Percentiles rank a stretch among this genome's conserved stretches.
Evolutionary conservation across 2,888 invertebrate species (phyloP).

Genomic region (Acleris sparsana): DNA sequence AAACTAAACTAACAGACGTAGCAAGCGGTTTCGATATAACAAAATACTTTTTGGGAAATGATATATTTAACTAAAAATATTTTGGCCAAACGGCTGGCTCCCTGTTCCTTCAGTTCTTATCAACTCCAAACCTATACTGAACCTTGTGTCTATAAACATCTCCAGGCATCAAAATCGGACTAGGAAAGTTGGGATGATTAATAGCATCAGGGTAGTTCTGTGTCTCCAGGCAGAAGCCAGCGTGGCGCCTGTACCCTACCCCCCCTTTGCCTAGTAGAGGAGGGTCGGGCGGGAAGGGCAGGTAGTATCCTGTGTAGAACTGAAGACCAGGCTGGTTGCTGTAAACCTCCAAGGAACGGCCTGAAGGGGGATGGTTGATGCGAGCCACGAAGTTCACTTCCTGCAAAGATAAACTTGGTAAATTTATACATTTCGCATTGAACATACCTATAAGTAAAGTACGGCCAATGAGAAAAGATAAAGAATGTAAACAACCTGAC

Average conservation of each 20-base stretch:
- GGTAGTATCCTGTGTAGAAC: conserved; percentile 91
- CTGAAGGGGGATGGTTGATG: conserved; percentile 86
- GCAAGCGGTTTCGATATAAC: too few species aligned
- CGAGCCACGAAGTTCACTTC: conserved; percentile 65
- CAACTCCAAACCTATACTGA: conserved; percentile 7
- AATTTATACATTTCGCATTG: too few species aligned
- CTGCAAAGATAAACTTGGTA: too few species aligned
- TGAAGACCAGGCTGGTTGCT: conserved; percentile 96
- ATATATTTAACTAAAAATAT: too few species aligned
- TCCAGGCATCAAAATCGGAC: conserved; percentile 11
- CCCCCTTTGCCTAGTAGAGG: conserved; percentile 65
- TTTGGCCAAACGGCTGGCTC: too few species aligned
- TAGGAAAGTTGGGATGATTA: conserved; percentile 6
- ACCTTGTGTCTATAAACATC: conserved; percentile 18
- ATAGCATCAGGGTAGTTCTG: conserved; percentile 23
- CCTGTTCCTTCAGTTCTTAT: not conserved
- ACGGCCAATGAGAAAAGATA: too few species aligned
- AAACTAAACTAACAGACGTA: too few species aligned
- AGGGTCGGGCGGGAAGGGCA: conserved; percentile 81
- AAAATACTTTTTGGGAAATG: too few species aligned
- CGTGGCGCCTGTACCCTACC: conserved; percentile 78
- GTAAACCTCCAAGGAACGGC: conserved; percentile 89
- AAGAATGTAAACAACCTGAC: too few species aligned
- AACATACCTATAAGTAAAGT: too few species aligned
- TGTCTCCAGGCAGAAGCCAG: conserved; percentile 22